A percentile compares a stretch with the other conserved stretches of the same genome.
Conservation (phyloP, 2,797 vertebrate genomes). For the Sus cebifrons region DNA sequence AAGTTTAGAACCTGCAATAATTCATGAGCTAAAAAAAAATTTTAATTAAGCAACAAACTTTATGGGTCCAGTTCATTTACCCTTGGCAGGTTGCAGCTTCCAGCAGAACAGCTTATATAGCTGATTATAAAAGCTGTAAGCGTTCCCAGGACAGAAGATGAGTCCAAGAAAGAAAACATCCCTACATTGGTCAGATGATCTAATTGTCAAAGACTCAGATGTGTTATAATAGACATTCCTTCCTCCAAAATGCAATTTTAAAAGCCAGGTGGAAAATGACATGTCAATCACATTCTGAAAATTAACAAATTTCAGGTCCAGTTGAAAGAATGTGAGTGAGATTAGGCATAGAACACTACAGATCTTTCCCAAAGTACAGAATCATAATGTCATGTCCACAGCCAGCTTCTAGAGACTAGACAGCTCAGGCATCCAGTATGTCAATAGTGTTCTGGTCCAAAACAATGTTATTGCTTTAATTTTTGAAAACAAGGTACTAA, state of each 20-base stretch:
- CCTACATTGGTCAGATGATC: not conserved
- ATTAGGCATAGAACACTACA: not conserved
- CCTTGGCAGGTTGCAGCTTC: conserved; percentile 61
- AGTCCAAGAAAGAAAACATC: conserved; percentile 66
- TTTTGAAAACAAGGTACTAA: conserved; percentile 18
- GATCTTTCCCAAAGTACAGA: not conserved
- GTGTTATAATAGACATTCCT: conserved; percentile 15
- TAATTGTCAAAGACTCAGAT: conserved; percentile 21
- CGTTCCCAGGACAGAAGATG: conserved; percentile 58
- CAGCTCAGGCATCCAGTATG: not conserved
- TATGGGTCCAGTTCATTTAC: conserved; percentile 64
- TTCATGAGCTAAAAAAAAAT: conserved; percentile 63
- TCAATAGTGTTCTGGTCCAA: not conserved
- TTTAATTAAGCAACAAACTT: conserved; percentile 76
- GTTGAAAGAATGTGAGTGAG: not conserved
- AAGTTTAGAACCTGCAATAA: conserved; percentile 79
- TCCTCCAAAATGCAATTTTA: conserved; percentile 65
- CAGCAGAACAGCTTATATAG: conserved; percentile 61
- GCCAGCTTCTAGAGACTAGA: not conserved
- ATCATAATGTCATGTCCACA: not conserved
- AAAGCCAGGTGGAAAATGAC: not conserved
- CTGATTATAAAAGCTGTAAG: conserved; percentile 63
- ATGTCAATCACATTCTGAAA: not conserved
- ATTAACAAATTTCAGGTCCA: conserved; percentile 14
- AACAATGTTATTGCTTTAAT: conserved; percentile 2